Evolutionary conservation across 2,113 vertebrate species (phyloP).

Genomic region (Camelus bactrianus): DNA sequence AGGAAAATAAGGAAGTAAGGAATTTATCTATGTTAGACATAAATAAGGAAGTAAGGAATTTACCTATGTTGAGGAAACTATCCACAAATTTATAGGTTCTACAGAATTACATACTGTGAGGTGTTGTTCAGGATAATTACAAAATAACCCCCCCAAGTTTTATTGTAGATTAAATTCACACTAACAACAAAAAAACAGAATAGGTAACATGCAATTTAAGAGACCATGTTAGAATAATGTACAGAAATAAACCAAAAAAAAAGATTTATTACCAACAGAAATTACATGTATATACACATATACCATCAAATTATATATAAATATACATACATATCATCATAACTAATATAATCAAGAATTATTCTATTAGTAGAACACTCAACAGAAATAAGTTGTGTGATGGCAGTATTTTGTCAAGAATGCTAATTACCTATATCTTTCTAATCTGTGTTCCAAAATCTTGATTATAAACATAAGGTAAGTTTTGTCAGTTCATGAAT

Average conservation of each 20-base stretch:
- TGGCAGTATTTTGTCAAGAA: constrained; percentile 6
- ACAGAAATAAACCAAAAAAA: not conserved
- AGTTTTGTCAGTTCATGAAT: not conserved
- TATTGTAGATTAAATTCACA: constrained; percentile 42
- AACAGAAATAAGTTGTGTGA: not conserved
- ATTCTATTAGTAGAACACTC: not conserved
- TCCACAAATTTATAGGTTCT: not conserved
- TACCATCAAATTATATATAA: not conserved
- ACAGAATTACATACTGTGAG: not conserved
- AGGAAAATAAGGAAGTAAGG: no score
- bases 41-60: no score
- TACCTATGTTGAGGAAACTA: not conserved
- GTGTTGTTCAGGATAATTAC: constrained; percentile 12
- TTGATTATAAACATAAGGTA: not conserved
- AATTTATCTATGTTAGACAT: no score
- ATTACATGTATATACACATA: not conserved
- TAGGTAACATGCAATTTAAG: not conserved
- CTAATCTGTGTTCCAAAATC: not conserved
- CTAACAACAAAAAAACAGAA: not conserved
- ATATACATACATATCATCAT: not conserved
- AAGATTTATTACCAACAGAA: not conserved
- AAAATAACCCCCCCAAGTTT: not conserved
- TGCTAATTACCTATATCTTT: not conserved
- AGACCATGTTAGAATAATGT: not conserved
- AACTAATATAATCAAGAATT: not conserved